Base-by-base conservation (phyloP, 2,113 vertebrate genomes). In the Caretta caretta region DNA sequence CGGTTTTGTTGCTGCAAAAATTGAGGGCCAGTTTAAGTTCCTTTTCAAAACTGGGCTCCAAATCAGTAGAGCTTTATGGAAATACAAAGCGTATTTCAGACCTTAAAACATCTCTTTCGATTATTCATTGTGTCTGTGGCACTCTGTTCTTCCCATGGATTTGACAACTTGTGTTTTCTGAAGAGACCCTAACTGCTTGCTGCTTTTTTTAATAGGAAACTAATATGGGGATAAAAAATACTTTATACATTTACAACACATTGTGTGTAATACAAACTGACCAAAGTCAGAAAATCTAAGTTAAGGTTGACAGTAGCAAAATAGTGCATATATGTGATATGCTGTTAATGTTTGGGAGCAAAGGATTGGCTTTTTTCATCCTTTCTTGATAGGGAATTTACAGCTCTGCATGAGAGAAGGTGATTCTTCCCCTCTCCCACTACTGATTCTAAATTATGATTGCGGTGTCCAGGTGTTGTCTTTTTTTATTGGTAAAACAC, bases 291-390 rank as follows among this genome's bases (percentile, higher is more conserved):
- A 65, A 92, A 87, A 25, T 80, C 27, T 83, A 72, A 96, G 17
- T 93, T 56, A 38, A 0, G 0, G 11, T 13, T 87, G 8, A 38
- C 59, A 24, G 7, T 69, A 59, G 16, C 50, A 31, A 13, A 1
- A 9, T 31, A 56, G 16, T 0, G 0, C 38, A 48, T 90, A 50
- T 88, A 25, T 78, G 4, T 38, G 7, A 90, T 20, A 29, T 85
- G 19, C 65, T 72, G 46, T 88, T 80, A 87, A 69, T 38, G 76
- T n/a, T 72, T 46, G 53, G 51, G n/a, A 86, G 42, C 20, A 85
- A 35, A 83, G 50, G 16, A 31, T 35, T 80, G 46, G 27, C 6
- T 29, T 80, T 50, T 31, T 49, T 49, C 27, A 49, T 90, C 84
- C 82, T 14, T 83, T 78, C 89, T 83, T 76, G 3, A 6, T 79